Base-by-base conservation (phyloP, 2,113 vertebrate species). In the Ptyas mucosa region DNA sequence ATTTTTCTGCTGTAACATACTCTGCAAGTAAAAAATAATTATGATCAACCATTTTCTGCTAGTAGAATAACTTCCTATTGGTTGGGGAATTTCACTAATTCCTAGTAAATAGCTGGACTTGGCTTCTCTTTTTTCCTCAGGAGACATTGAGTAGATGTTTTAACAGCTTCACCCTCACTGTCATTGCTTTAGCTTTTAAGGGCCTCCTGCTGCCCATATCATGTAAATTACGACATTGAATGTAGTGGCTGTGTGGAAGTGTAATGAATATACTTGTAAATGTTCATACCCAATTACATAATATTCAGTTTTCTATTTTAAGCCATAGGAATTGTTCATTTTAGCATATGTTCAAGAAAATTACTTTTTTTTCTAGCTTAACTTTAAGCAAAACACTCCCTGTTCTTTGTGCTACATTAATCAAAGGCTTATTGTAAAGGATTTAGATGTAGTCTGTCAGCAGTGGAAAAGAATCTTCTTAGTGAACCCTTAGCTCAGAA, bases 11-110 rank as follows among this genome's bases (percentile, higher is more conserved):
- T 8, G 29, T 90, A 88, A 89, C 89, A 52, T 1, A 90, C 93
- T 94, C 92, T 93, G 90, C 90, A 64, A 95, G 87, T 58, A 55
- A 10, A 64, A 51, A 34, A 69, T 69, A 34, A n/a, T 69, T n/a
- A 1, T 18, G 92, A 92, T 93, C 91, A 94, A 24, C 89, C 34
- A 57, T 88, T 92, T 53, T 87, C 64, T 8, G 14, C 26, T 34
- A 18, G 91, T 75, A 39, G 75, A 81, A 81, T 39, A 39, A 39
- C 8, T 39, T 39, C 69, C 69, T 39, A 3, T 39, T 39, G 69
- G 34, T 39, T 81, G 69, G 21, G 34, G 18, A 81, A 21, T 39
- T 39, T 81, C 18, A 20, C 7, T 39, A 20, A 81, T 51, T 23
- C 21, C 34, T 91, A 3, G 34, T 14, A 91, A 55, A 81, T 43